Evolutionary conservation across 2,888 invertebrate genomes (phyloP), one percentile per base, ranked within the genome.

Genomic region (Anthrax anthrax): DNA sequence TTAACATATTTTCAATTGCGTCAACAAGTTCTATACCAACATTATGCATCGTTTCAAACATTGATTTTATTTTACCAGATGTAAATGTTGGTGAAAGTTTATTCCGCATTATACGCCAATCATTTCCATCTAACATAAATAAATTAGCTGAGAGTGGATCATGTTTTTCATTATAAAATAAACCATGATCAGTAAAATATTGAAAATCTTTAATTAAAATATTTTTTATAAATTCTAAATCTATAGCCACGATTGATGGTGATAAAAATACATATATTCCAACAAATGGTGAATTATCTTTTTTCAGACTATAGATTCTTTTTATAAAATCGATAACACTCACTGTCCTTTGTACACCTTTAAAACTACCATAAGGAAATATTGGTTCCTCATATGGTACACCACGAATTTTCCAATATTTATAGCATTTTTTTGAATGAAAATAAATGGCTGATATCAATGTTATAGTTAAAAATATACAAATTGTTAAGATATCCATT

Each of bases 1-100:
- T 17, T 12, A 41, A 27, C n/a, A 19, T 19, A 19, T 46, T 12
- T 10, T 18, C 1, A 9, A 46, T 8, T 23, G 27, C 13, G 9
- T 44, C 18, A 9, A 39, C 13, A 17, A 47, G 42, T 37, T 37
- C 19, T 8, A 44, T 43, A 0, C 56, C 55, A 42, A 62, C 61
- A 4, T 54, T 50, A 1, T 54, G 50, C 36, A 65, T 52, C 3
- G 57, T 54, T 3, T 54, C 51, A 47, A 61, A 63, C 64, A 68
- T 65, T 27, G 52, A 54, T 50, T 64, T 68, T 55, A 70, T 64
- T 53, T 67, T 69, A 16, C 65, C 68, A 0, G 66, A 60, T 3
- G 70, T 65, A 50, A 70, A 71, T 1, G 66, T 64, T 8, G 70
- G 66, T 1, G 65, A 61, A 38, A 70, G 45, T 43, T 67, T 63